Base-by-base conservation (phyloP, 2,797 vertebrate genomes). In the Hydrophis major region DNA sequence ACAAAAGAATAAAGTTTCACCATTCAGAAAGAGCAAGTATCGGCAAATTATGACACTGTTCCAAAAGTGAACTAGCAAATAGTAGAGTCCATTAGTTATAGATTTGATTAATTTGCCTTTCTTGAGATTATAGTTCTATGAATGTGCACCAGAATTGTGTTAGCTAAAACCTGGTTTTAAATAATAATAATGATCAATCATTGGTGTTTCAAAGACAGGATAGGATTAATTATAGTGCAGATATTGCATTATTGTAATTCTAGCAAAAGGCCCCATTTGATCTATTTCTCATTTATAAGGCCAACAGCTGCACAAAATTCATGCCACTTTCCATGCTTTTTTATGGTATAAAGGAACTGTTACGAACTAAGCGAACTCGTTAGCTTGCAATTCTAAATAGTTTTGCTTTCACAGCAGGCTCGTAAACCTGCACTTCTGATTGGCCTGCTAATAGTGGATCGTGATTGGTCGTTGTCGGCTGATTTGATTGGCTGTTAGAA, bases 291-390 rank as follows among this genome's bases (percentile, higher is more conserved):
- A 55, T 63, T 50, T 57, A 32, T 61, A 22, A 57, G 47, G 47
- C 89, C 32, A 87, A n/a, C 89, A 93, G 92, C 92, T 93, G 89
- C 89, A 93, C 57, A 55, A 18, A 57, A 78, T 78, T 27, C 13
- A 22, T 91, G 42, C 89, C 53, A 53, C 53, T 53, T 53, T 53
- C 53, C 53, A 42, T 42, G 42, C 42, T 42, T 42, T 42, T 42
- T 4, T 42, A 42, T 42, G 42, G 42, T 42, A 42, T 42, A 42
- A 42, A 42, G 42, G 4, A 42, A 37, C 37, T 37, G 37, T 37
- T 37, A 37, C 37, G 2, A 37, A 37, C 37, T 37, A 37, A 37
- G 37, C 37, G 37, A 37, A 37, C 37, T 37, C 37, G 2, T 37
- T 37, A 37, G 37, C 37, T 37, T 37, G 37, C 37, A 2, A 37